A percentile compares a stretch with the other conserved stretches of the same genome.
Conservation (phyloP, 2,888 invertebrate genomes). For the Bombylius discolor region DNA sequence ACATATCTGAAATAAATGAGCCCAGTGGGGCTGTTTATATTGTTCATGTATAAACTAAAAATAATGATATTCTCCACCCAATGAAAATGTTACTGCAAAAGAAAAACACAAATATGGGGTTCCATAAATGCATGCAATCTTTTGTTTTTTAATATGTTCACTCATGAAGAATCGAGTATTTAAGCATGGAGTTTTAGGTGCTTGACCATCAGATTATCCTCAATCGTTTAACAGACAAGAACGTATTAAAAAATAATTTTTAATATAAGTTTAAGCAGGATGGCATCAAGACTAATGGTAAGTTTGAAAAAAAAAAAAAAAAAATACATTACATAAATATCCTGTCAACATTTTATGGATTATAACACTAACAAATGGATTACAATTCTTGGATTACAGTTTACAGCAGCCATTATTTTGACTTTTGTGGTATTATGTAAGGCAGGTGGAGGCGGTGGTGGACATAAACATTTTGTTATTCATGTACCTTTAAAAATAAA, state of each 20-base stretch:
- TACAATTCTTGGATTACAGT: slow-evolving; percentile 2
- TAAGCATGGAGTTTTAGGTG: slow-evolving; percentile 21
- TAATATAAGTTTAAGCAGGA: slow-evolving; percentile 16
- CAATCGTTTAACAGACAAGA: slow-evolving; percentile 12
- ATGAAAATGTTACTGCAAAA: slow-evolving; percentile 1
- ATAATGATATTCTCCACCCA: neutral
- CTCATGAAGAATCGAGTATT: slow-evolving; percentile 13
- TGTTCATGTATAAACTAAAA: neutral
- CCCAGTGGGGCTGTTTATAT: slow-evolving; percentile 1
- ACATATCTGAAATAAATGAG: neutral
- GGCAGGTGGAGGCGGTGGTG: slow-evolving; percentile 38
- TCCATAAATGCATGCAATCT: slow-evolving; percentile 5
- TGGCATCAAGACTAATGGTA: slow-evolving; percentile 43
- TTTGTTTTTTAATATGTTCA: slow-evolving; percentile 5
- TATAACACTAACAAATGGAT: neutral
- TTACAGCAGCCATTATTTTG: slow-evolving; percentile 33
- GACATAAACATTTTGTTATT: slow-evolving; percentile 59
- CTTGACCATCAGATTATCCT: slow-evolving; percentile 26
- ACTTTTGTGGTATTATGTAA: slow-evolving; percentile 35
- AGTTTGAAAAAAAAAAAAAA: slow-evolving; percentile 24
- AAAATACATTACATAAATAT: neutral
- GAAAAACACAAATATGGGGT: neutral
- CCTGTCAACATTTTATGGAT: neutral
- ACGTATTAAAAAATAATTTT: slow-evolving; percentile 6
- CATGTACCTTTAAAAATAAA: slow-evolving; percentile 68